Evolutionary conservation across 2,113 vertebrate species (phyloP).

Genomic region (Haemorhous mexicanus): DNA sequence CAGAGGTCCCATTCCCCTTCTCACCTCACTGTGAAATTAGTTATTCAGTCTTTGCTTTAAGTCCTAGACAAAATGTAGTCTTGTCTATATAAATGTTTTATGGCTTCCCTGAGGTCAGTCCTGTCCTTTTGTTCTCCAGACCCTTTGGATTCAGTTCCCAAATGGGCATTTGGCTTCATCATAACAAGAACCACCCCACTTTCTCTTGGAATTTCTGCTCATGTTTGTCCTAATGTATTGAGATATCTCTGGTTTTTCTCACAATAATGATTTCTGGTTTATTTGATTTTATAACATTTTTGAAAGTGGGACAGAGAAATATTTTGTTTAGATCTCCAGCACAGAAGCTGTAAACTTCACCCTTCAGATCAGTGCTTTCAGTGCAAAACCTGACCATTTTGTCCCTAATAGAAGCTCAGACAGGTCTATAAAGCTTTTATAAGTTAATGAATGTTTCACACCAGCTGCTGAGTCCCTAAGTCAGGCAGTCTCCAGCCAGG

Average conservation of each 20-base stretch:
- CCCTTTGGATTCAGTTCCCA: neutral
- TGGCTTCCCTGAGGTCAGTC: neutral
- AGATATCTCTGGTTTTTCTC: neutral
- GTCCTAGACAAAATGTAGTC: neutral
- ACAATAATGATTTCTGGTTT: neutral
- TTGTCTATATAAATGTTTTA: neutral
- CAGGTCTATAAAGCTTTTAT: slow-evolving; percentile 54
- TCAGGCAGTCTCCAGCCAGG: neutral
- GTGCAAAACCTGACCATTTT: neutral
- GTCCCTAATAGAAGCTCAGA: neutral
- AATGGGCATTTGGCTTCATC: neutral
- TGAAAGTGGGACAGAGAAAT: neutral
- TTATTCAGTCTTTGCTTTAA: neutral
- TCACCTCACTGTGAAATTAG: neutral
- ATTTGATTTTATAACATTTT: neutral
- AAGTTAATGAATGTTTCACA: slow-evolving; percentile 71
- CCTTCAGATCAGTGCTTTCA: neutral
- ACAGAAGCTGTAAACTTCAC: neutral
- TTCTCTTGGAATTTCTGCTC: neutral
- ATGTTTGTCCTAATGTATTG: neutral
- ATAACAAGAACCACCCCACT: neutral
- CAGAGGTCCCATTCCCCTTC: neutral
- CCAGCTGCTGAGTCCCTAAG: slow-evolving; percentile 41
- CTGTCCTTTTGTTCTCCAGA: neutral
- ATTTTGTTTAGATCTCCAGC: neutral